These are phyloP conservation scores for Alectoris magna DNA, from an alignment of 2,797 vertebrate species.

Conservation along the genomic window DNA sequence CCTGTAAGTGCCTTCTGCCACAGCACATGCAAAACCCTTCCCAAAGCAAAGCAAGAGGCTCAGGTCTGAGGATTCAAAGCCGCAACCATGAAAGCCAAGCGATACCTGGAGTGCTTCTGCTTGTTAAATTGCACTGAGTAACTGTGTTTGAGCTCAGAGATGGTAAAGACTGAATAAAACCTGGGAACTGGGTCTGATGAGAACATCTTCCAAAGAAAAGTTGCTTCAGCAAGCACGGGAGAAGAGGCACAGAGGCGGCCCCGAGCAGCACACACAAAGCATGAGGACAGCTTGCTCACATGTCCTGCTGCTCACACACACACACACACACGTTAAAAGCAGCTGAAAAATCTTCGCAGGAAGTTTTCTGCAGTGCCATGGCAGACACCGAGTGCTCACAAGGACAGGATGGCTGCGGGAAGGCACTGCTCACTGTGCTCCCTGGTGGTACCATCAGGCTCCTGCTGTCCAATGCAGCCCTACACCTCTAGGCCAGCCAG, in stretches of 20 bases:
- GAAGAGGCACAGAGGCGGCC: not conserved
- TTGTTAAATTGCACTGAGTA: not conserved
- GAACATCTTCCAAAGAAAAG: not conserved
- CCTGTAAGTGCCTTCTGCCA: fast-evolving
- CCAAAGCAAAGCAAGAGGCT: not conserved
- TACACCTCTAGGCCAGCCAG: conserved; percentile 5
- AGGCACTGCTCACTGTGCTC: not conserved
- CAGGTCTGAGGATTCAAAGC: not conserved
- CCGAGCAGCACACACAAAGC: not conserved
- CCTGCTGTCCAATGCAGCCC: not conserved
- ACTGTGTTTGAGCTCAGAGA: not conserved
- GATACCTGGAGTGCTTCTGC: not conserved
- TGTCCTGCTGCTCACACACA: not conserved
- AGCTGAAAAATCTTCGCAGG: not conserved
- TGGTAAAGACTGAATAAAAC: not conserved
- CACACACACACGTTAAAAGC: not conserved
- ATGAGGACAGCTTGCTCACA: fast-evolving
- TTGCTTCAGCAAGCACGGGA: not conserved
- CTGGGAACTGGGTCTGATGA: not conserved
- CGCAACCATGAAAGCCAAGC: fast-evolving
- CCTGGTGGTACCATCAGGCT: not conserved
- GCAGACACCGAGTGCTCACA: not conserved
- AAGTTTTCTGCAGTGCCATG: not conserved
- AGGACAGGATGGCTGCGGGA: not conserved
- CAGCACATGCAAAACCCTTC: not conserved